Base-by-base conservation (phyloP, 1,140 invertebrate species). In the Panagrolaimus sp. region DNA sequence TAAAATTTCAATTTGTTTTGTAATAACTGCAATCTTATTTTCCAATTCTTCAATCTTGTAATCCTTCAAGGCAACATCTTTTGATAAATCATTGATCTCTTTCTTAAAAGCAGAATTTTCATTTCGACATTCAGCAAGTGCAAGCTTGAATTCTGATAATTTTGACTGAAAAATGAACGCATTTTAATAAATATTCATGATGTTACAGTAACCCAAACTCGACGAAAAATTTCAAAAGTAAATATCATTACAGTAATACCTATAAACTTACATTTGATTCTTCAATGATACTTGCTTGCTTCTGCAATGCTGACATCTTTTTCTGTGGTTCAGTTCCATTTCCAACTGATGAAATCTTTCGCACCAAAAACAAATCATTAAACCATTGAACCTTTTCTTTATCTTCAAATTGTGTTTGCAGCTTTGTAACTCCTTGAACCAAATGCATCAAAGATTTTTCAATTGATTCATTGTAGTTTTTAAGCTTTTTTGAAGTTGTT, bases 1-100 rank as follows among this genome's bases (percentile, higher is more conserved):
- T 17, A 70, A 15, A n/a, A 70, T 21, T 24, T 70, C 68, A 24
- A 70, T 46, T 67, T 70, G 65, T 21, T 64, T 43, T 67, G 71
- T 55, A 12, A 68, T 28, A 21, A 32, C 63, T 21, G 58, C n/a
- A 43, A 70, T 43, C 14, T 66, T 47, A 8, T 17, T 55, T 48
- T 70, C 62, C 64, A 66, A 69, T 12, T 58, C n/a, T 43, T 70
- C 68, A 24, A 26, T 32, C 17, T 70, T 68, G 0, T 65, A 44
- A 1, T 45, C 17, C 8, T 64, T 72, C 32, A 43, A 63, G 32
- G 48, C 68, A 43, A 32, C 69, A 65, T 38, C 4, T 43, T 63
- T 67, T 26, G 17, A 43, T 28, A 58, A 28, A 32, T 45, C 21
- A 32, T 63, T 48, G 58, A 72, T 55, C 48, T 55, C 48, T 15